These are phyloP conservation scores for Drosophila suzukii DNA, from an alignment of 1,140 invertebrate species.

Conservation along the genomic window DNA sequence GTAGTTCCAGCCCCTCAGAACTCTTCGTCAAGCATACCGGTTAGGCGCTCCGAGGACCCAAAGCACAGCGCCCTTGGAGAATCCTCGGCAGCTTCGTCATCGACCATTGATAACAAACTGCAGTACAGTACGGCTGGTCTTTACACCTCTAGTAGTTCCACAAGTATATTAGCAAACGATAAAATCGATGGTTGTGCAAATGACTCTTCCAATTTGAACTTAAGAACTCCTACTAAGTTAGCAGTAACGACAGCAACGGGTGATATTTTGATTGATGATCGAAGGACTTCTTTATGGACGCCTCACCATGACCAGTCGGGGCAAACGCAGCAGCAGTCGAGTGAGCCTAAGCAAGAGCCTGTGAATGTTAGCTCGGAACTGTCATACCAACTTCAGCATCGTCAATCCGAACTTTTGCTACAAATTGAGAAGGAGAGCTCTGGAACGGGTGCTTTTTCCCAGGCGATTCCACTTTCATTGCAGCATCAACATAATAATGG, in stretches of 20 bases:
- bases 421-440: slow-evolving; percentile 60
- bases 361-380: slow-evolving; percentile 25
- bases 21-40: neutral
- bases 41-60: neutral
- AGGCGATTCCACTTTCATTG: slow-evolving; percentile 42
- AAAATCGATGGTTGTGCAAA: slow-evolving; percentile 77
- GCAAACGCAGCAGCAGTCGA: slow-evolving; percentile 2
- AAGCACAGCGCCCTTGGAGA: neutral
- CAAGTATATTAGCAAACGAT: slow-evolving; percentile 33
- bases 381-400: slow-evolving; percentile 43
- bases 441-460: slow-evolving; percentile 24
- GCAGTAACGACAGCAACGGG: slow-evolving; percentile 55
- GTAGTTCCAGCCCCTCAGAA: slow-evolving; percentile 53
- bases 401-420: slow-evolving; percentile 52
- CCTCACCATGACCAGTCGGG: slow-evolving; percentile 56
- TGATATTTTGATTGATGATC: slow-evolving; percentile 66
- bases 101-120: slow-evolving; percentile 13
- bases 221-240: slow-evolving; percentile 74
- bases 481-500: slow-evolving; percentile 35
- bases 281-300: slow-evolving; percentile 54
- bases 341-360: slow-evolving; percentile 17
- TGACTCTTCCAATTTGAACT: slow-evolving; percentile 66
- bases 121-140: slow-evolving; percentile 26
- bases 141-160: slow-evolving; percentile 25
- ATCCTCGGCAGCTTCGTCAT: slow-evolving; percentile 6